Conservation (phyloP, 2,113 vertebrate genomes). For the Actinemys pallida region DNA sequence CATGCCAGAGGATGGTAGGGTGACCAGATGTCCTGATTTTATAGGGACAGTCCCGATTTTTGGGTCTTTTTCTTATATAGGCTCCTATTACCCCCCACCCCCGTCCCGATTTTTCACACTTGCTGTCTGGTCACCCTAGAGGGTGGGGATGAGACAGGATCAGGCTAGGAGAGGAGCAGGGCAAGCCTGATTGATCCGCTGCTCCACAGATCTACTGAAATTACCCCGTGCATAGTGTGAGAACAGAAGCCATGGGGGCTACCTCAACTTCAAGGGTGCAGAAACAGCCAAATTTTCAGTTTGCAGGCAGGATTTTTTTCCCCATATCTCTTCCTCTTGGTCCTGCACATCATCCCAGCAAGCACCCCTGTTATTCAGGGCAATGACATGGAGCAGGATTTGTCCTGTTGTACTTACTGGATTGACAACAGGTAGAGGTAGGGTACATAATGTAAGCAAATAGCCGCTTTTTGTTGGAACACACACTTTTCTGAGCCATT, state of each 20-base stretch:
- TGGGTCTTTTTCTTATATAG: no score
- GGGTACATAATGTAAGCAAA: not conserved
- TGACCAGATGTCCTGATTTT: no score
- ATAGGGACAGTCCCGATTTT: no score
- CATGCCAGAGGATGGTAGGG: not conserved
- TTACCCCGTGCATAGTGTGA: not conserved
- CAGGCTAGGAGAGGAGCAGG: not conserved
- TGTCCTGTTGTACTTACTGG: not conserved
- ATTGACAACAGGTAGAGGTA: not conserved
- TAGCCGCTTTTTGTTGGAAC: no score
- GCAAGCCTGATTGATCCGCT: not conserved
- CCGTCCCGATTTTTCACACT: no score
- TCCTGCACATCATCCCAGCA: not conserved
- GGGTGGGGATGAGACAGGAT: not conserved
- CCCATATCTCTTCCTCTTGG: not conserved
- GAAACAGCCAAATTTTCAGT: not conserved
- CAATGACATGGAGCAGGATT: not conserved
- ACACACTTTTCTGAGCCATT: not conserved
- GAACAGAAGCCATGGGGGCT: not conserved
- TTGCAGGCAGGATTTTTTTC: not conserved
- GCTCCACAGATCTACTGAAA: accelerated
- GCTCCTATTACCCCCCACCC: no score
- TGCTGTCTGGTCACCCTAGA: no score
- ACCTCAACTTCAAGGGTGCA: not conserved
- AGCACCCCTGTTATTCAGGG: not conserved